Evolutionary conservation across 2,113 vertebrate genomes (phyloP).

Genomic region (Eurystomus gularis): DNA sequence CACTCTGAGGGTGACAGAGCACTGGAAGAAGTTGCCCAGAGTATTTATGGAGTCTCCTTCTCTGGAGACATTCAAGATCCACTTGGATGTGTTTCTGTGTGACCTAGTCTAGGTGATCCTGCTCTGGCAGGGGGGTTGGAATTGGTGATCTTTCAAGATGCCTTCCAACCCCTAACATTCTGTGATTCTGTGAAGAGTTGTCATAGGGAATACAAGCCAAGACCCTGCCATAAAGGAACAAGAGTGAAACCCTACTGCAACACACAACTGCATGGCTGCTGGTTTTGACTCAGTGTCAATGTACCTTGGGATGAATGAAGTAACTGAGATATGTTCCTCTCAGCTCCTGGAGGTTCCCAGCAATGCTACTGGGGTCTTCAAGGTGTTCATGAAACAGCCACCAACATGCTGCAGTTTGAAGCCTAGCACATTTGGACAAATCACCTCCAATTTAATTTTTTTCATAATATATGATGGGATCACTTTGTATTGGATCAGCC

Average conservation of each 20-base stretch:
- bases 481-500: neutral
- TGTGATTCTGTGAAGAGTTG: too few relatives aligned
- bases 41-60: too few relatives aligned
- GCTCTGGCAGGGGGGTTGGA: too few relatives aligned
- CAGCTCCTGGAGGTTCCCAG: neutral
- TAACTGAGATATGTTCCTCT: neutral
- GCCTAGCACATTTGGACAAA: neutral
- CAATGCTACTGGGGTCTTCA: neutral
- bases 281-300: neutral
- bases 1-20: too few relatives aligned
- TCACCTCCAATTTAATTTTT: neutral
- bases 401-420: neutral
- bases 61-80: too few relatives aligned
- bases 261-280: neutral
- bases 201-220: neutral
- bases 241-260: neutral
- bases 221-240: neutral
- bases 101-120: too few relatives aligned
- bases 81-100: too few relatives aligned
- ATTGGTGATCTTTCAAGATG: too few relatives aligned
- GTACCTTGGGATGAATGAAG: neutral
- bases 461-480: rapidly evolving
- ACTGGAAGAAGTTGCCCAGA: too few relatives aligned
- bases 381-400: neutral
- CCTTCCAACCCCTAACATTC: too few relatives aligned